phyloP scores from a whole-genome alignment of 2,888 invertebrate genomes.

The Amblyjoppa proteus region DNA sequence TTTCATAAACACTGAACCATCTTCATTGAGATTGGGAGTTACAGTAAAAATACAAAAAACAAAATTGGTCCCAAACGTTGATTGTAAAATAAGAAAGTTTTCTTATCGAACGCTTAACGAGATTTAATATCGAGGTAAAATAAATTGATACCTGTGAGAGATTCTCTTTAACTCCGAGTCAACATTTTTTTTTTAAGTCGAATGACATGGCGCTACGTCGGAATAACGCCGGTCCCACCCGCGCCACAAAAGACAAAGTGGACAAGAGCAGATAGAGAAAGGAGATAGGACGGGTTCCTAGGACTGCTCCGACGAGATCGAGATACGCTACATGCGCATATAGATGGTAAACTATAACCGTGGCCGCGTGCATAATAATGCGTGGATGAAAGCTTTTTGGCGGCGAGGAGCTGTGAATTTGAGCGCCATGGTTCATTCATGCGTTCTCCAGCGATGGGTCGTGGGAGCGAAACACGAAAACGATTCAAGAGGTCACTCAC shows the following conservation, averaged over 20 bases:
- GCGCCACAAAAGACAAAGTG: constrained; percentile 17
- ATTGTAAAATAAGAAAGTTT: too few species aligned
- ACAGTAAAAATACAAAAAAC: too few species aligned
- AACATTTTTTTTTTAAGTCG: neutral
- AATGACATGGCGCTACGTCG: constrained; percentile 31
- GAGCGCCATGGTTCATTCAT: constrained; percentile 64
- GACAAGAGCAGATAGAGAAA: constrained; percentile 56
- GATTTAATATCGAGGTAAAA: too few species aligned
- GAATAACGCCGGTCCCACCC: constrained; percentile 25
- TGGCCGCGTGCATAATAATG: constrained; percentile 16
- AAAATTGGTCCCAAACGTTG: too few species aligned
- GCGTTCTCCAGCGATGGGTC: constrained; percentile 49
- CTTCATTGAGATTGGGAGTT: too few species aligned
- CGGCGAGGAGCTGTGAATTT: constrained; percentile 46
- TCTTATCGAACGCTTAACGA: too few species aligned
- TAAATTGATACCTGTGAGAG: too few species aligned
- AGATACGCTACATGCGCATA: constrained; percentile 42
- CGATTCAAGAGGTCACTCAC: constrained; percentile 55
- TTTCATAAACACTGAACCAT: too few species aligned
- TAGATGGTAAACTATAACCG: neutral
- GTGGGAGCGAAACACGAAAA: constrained; percentile 62
- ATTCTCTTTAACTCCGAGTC: neutral
- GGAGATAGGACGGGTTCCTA: constrained; percentile 55
- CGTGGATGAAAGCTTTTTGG: constrained; percentile 54
- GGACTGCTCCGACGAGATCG: constrained; percentile 48